Evolutionary conservation across 2,888 invertebrate species (phyloP).

Genomic region (Charanyca ferruginea): DNA sequence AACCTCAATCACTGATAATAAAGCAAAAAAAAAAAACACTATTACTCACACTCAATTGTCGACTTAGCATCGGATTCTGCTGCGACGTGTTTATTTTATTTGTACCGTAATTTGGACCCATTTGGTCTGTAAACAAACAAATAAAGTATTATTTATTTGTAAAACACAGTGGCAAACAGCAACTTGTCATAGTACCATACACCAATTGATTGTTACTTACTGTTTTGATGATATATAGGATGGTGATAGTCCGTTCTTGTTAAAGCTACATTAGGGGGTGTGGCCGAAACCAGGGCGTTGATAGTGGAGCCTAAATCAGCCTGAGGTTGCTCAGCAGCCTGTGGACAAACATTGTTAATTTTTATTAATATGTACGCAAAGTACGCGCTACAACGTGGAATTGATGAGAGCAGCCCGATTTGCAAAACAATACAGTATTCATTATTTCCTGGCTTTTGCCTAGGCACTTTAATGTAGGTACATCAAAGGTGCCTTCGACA

Average conservation of each 20-base stretch:
- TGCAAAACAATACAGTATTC: too few species aligned
- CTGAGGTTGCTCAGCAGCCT: constrained; percentile 93
- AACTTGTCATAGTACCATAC: too few species aligned
- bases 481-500: too few species aligned
- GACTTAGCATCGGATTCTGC: constrained; percentile 97
- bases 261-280: constrained; percentile 97
- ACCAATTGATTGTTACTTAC: constrained; percentile 74
- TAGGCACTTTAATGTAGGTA: too few species aligned
- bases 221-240: constrained; percentile 81
- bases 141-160: too few species aligned
- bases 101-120: constrained; percentile 87
- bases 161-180: too few species aligned
- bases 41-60: constrained; percentile 94
- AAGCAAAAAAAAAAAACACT: neutral
- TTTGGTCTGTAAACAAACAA: constrained; percentile 81
- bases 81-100: constrained; percentile 93
- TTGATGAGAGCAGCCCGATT: too few species aligned
- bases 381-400: too few species aligned
- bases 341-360: constrained; percentile 26
- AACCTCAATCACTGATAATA: neutral
- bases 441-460: too few species aligned
- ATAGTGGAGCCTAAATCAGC: constrained; percentile 93
- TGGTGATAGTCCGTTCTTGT: constrained; percentile 92
- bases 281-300: constrained; percentile 95
- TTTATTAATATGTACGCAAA: too few species aligned